Base-by-base conservation (phyloP, 2,888 invertebrate species). In the Pyrochroa serraticornis region DNA sequence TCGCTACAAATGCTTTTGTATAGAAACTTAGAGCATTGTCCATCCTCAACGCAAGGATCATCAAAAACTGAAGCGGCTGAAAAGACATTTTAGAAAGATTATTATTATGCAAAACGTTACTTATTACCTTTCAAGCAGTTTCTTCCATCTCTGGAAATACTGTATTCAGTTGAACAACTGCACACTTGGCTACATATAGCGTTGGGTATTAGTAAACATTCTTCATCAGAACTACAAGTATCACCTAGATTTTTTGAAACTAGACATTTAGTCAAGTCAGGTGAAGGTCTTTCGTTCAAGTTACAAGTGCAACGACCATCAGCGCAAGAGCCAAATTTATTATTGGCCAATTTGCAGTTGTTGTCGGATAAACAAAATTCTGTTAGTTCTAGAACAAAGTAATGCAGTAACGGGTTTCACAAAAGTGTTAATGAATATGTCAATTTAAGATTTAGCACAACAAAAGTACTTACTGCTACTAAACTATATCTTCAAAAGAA, bases 81-180 rank as follows among this genome's bases (percentile, higher is more conserved):
- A 71, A 7, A 51, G 10, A 13, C 14, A 41, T n/a, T n/a, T 6
- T 1, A 42, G 14, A n/a, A 8, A 22, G 22, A 14, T 13, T 41
- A 35, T 32, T 30, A 37, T 9, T 42, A 13, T 51, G n/a, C 31
- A 35, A 8, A 49, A 36, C 35, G 7, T 7, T 30, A 52, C 38
- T n/a, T n/a, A n/a, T 55, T 62, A 77, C 79, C 77, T 72, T 68
- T 71, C 48, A 78, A 61, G 60, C 79, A 79, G 9, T 38, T 58
- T 30, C 57, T 68, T 10, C 65, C 65, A 53, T 77, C 66, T 12
- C 68, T 63, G 7, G 74, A 74, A 33, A 73, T 50, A 1, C 73
- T 71, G 52, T 71, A 77, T 14, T 73, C 75, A 0, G 68, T 57
- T 9, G 58, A 44, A 59, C 79, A 79, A 38, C 68, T 65, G 62